Evolutionary conservation across 2,797 vertebrate genomes (phyloP).

Genomic region (Lepilemur septentrionalis): DNA sequence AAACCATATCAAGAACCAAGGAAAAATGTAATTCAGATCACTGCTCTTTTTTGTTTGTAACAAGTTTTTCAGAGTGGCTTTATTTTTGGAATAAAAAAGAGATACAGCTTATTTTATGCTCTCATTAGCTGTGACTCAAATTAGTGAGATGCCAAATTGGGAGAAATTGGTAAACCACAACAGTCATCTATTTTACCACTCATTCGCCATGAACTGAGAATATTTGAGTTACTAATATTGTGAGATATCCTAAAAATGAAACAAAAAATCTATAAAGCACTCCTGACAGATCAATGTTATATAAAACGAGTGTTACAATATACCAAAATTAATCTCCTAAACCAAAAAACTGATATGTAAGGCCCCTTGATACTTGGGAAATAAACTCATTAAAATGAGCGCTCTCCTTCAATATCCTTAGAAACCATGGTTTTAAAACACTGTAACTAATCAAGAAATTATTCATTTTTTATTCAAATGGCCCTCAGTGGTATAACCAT

Average conservation of each 20-base stretch:
- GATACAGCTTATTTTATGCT: neutral
- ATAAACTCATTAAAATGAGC: conserved; percentile 42
- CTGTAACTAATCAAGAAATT: conserved; percentile 2
- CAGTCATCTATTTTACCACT: neutral
- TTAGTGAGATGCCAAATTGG: neutral
- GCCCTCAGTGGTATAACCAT: neutral
- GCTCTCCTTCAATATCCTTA: neutral
- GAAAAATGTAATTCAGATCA: neutral
- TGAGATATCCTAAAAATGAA: neutral
- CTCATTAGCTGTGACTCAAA: neutral
- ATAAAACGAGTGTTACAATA: neutral
- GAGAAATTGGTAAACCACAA: neutral
- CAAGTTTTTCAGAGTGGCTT: neutral
- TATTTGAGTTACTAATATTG: neutral
- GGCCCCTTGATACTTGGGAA: neutral
- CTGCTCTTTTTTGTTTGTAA: neutral
- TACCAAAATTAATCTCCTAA: conserved; percentile 1
- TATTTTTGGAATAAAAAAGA: conserved; percentile 31
- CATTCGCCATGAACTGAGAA: neutral
- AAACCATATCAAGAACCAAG: neutral
- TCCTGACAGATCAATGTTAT: neutral
- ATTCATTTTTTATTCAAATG: conserved; percentile 44
- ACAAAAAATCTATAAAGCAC: neutral
- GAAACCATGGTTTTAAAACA: conserved; percentile 23
- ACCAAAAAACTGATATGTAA: neutral